Percentiles rank a stretch among this genome's conserved stretches.
Conservation (phyloP, 2,888 invertebrate genomes). For the Idaea dimidiata region DNA sequence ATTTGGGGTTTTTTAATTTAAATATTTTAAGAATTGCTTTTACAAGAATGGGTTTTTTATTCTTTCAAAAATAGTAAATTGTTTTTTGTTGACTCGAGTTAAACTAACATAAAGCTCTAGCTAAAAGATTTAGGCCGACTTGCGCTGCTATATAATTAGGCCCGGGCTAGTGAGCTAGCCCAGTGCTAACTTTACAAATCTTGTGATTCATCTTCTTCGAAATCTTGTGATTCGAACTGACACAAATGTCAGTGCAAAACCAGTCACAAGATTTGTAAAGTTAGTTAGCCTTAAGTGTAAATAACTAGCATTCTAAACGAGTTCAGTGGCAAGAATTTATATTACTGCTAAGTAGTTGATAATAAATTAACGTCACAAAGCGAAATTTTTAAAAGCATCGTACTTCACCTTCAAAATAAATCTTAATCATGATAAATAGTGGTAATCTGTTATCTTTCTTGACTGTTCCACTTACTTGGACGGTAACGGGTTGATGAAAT, state of each 20-base stretch:
- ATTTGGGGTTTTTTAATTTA: conserved; percentile 26
- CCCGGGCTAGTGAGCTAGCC: too few relatives aligned
- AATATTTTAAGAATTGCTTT: conserved; percentile 4
- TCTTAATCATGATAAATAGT: conserved; percentile 34
- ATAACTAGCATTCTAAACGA: background rate
- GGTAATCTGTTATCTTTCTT: conserved; percentile 28
- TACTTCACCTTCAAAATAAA: conserved; percentile 17
- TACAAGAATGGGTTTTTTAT: background rate
- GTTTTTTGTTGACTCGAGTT: background rate
- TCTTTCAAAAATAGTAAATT: background rate
- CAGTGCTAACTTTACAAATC: too few relatives aligned
- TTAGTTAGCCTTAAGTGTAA: too few relatives aligned
- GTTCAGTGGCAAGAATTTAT: background rate
- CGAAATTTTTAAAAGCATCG: background rate
- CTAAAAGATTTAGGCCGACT: too few relatives aligned
- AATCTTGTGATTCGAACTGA: too few relatives aligned
- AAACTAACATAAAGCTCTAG: too few relatives aligned
- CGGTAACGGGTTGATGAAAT: conserved; percentile 82
- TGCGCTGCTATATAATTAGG: too few relatives aligned
- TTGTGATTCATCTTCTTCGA: too few relatives aligned
- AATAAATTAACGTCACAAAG: background rate
- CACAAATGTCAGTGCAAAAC: too few relatives aligned
- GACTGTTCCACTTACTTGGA: conserved; percentile 68
- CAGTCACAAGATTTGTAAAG: too few relatives aligned
- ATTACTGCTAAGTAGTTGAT: background rate